Percentiles rank a stretch among this genome's conserved stretches.
Conservation (phyloP, 2,797 vertebrate species). For the Gastrophryne carolinensis region DNA sequence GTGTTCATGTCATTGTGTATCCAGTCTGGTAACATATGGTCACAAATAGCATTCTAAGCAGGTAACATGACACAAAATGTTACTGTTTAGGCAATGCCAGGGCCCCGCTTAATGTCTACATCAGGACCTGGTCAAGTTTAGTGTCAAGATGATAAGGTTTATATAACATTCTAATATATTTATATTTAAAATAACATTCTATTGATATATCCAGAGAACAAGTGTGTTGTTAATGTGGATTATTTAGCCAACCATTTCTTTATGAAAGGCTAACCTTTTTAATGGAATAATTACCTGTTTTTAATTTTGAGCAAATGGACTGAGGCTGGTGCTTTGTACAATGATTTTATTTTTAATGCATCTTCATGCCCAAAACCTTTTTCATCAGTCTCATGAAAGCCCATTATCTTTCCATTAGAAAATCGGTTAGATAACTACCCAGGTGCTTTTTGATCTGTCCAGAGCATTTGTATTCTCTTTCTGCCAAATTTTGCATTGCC, state of each 20-base stretch:
- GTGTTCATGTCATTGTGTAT: too few species aligned
- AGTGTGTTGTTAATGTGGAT: neutral
- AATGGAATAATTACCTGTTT: slow-evolving; percentile 58
- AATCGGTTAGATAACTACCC: slow-evolving; percentile 60
- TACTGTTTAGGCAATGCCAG: too few species aligned
- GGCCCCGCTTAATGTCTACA: too few species aligned
- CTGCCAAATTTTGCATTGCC: slow-evolving; percentile 58
- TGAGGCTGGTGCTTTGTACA: slow-evolving; percentile 57
- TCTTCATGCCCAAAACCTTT: slow-evolving; percentile 56
- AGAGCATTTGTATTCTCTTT: slow-evolving; percentile 57
- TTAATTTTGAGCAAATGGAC: slow-evolving; percentile 54
- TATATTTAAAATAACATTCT: too few species aligned
- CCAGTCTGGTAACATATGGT: too few species aligned
- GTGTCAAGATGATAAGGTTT: neutral
- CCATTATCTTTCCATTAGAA: slow-evolving; percentile 65
- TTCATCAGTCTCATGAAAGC: slow-evolving; percentile 59
- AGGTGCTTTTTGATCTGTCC: slow-evolving; percentile 63
- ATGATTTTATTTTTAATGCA: slow-evolving; percentile 59
- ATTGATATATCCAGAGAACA: neutral
- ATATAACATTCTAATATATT: too few species aligned
- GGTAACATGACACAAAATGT: too few species aligned
- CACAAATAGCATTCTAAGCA: too few species aligned
- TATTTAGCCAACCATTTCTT: neutral
- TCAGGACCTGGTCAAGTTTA: too few species aligned
- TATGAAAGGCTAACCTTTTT: slow-evolving; percentile 19